phyloP scores from a whole-genome alignment of 1,140 invertebrate species.

The Tetragonula clypearis region DNA sequence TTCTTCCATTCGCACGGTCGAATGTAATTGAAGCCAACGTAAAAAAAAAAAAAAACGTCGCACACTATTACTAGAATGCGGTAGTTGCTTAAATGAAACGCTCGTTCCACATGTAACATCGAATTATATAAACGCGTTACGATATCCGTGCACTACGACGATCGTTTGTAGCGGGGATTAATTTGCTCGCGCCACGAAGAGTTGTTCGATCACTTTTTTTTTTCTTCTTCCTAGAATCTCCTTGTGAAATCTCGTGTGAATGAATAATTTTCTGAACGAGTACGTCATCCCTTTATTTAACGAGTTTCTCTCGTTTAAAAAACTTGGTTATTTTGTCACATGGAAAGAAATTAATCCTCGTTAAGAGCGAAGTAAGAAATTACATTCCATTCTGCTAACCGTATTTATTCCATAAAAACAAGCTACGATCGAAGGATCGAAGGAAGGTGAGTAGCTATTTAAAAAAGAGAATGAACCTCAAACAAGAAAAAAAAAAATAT shows the following conservation, averaged over 20 bases:
- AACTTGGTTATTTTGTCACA: background rate
- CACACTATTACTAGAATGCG: constrained; percentile 59
- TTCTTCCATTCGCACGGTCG: background rate
- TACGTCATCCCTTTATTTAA: background rate
- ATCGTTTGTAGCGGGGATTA: constrained; percentile 44
- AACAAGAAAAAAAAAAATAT: background rate
- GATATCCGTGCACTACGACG: constrained; percentile 26
- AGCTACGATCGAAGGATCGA: constrained; percentile 83
- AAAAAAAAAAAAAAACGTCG: background rate
- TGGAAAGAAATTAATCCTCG: constrained; percentile 44
- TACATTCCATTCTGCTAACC: constrained; percentile 70
- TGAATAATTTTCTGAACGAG: background rate
- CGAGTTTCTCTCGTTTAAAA: background rate
- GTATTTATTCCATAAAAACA: constrained; percentile 79
- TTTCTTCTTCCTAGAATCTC: background rate
- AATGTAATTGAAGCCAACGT: constrained; percentile 28
- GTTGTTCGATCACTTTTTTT: background rate
- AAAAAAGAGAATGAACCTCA: background rate
- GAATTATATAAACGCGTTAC: constrained; percentile 32
- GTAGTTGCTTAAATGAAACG: constrained; percentile 69
- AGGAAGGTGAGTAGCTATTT: constrained; percentile 78
- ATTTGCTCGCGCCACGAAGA: constrained; percentile 15
- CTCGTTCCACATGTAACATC: constrained; percentile 51
- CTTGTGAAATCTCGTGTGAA: background rate
- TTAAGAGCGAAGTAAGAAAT: constrained; percentile 38